Conservation (phyloP, 2,113 vertebrate species). For the Meriones unguiculatus region DNA sequence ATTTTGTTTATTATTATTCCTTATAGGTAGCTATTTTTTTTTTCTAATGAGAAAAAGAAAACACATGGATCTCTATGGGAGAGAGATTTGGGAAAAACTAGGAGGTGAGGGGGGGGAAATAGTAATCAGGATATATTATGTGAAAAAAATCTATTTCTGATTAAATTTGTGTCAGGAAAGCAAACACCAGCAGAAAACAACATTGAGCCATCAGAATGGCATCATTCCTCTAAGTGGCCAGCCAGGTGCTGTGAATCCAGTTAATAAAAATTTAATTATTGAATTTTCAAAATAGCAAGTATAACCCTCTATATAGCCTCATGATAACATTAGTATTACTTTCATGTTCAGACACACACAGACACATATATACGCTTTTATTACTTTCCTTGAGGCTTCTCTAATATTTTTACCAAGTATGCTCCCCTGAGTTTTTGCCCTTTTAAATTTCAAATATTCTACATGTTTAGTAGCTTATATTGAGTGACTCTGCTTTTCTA, state of each 20-base stretch:
- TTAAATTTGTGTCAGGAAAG: too few relatives aligned
- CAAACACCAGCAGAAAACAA: too few relatives aligned
- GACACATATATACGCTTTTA: background rate
- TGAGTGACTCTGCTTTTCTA: conserved; percentile 54
- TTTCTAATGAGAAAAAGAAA: background rate
- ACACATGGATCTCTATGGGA: too few relatives aligned
- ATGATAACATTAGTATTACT: background rate
- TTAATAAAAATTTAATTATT: conserved; percentile 1
- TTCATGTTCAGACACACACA: background rate
- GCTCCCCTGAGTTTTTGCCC: conserved; percentile 13
- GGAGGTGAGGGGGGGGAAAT: too few relatives aligned
- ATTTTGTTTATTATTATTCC: background rate
- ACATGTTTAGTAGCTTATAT: conserved; percentile 40
- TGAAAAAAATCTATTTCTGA: background rate
- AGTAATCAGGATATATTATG: background rate
- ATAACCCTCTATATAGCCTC: background rate
- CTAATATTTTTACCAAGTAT: conserved; percentile 1
- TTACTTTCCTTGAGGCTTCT: conserved; percentile 15
- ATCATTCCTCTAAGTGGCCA: background rate
- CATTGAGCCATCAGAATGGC: background rate
- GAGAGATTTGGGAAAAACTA: too few relatives aligned
- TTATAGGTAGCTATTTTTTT: background rate
- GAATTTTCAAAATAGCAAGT: background rate
- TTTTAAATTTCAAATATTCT: conserved; percentile 52
- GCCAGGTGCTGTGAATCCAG: background rate